Evolutionary conservation across 2,797 vertebrate species (phyloP), one percentile per base, ranked within the genome.

Genomic region (Chaenodraco wilsoni): DNA sequence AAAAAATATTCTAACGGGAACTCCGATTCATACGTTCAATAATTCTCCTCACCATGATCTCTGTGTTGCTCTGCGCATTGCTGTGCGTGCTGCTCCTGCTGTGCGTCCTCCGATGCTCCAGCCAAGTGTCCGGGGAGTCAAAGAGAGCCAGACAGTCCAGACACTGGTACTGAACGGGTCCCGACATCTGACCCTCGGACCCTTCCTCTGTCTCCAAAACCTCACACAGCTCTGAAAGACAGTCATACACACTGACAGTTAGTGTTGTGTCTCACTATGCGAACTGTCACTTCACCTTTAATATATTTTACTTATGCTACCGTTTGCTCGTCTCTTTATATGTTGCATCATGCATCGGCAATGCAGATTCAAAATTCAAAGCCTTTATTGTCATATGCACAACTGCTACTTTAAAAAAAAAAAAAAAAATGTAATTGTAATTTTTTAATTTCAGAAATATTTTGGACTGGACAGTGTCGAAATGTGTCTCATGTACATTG

Each of bases 121-220:
- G 84, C 97, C 97, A 98, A 9, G 95, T 86, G 0, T 98, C 96
- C 1, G 97, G 95, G 3, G 94, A 95, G 76, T 93, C 83, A 0
- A 98, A 98, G 3, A 98, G 90, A 0, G 96, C 95, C 72, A 96
- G 94, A 76, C 96, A 98, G 46, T 98, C 97, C 7, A 95, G 92
- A 81, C 97, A 98, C 89, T 98, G 96, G 17, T 97, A 98, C 80
- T 97, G 96, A 69, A 98, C 96, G 1, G 95, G 92, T 13, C 87
- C 93, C 1, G 93, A 67, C 31, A 27, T 49, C 50, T 84, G 81
- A 63, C 65, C 69, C 10, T 81, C 90, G 0, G 82, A 54, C 14
- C 67, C 79, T n/a, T 92, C 93, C 27, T 86, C 86, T 0, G 85
- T 81, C 74, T 94, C 93, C 74, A 91, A 50, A 57, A 94, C 89